Evolutionary conservation across 2,888 invertebrate species (phyloP).

Genomic region (Phania funesta): DNA sequence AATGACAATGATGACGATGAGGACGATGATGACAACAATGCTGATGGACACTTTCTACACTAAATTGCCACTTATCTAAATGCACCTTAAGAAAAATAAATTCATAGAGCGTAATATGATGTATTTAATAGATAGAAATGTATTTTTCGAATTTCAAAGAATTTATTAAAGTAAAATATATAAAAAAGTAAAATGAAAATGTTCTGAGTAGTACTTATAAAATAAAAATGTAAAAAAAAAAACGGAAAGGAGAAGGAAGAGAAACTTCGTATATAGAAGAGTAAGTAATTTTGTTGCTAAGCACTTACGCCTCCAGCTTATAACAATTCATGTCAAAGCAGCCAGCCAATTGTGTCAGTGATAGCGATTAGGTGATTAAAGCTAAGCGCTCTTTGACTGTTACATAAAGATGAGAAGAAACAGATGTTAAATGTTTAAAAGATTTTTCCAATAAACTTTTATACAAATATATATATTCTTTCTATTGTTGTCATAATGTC

Average conservation of each 20-base stretch:
- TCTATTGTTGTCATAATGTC: too few relatives aligned
- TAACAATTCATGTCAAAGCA: not conserved
- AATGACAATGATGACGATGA: not conserved
- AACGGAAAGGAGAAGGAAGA: not conserved
- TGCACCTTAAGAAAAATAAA: not conserved
- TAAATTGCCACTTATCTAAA: slow-evolving; percentile 38
- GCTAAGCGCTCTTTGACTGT: not conserved
- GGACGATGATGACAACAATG: not conserved
- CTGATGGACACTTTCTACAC: slow-evolving; percentile 25
- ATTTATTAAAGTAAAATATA: not conserved
- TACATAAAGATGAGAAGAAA: not conserved
- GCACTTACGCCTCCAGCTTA: not conserved
- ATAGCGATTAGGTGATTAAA: not conserved
- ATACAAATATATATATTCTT: too few relatives aligned
- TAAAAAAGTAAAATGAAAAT: not conserved
- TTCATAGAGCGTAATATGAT: not conserved
- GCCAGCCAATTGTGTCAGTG: not conserved
- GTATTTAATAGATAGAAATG: slow-evolving; percentile 19
- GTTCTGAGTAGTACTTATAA: not conserved
- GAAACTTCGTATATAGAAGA: not conserved
- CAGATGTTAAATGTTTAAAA: not conserved
- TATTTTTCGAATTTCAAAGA: not conserved
- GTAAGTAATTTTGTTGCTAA: not conserved
- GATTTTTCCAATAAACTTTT: too few relatives aligned
- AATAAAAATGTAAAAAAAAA: not conserved